Percentiles rank a stretch among this genome's conserved stretches.
Conservation (phyloP, 2,113 vertebrate genomes). For the Lynx canadensis region DNA sequence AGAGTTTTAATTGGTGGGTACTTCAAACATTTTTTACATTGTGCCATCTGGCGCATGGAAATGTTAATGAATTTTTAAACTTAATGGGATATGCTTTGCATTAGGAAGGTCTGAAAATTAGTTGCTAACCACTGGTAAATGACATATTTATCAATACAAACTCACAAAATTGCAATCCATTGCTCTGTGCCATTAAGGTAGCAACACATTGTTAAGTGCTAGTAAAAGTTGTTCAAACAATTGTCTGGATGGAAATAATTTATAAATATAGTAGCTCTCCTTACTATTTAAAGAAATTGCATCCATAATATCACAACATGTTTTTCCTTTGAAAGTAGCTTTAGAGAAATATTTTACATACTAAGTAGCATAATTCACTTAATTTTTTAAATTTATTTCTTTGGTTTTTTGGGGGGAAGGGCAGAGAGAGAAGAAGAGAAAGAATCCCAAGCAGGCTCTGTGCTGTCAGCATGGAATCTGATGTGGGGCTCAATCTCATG, state of each 20-base stretch:
- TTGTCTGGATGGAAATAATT: constrained; percentile 27
- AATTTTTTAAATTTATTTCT: too few relatives aligned
- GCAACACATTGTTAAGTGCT: constrained; percentile 40
- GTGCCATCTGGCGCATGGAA: constrained; percentile 74
- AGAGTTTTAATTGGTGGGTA: constrained; percentile 80
- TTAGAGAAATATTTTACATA: constrained; percentile 10
- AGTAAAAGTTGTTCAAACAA: constrained; percentile 62
- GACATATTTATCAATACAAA: constrained; percentile 71
- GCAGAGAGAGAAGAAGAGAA: too few relatives aligned
- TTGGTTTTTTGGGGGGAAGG: too few relatives aligned
- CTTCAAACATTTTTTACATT: constrained; percentile 79
- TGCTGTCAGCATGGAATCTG: too few relatives aligned
- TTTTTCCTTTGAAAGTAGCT: background rate
- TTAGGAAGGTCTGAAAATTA: constrained; percentile 75
- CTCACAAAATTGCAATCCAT: background rate
- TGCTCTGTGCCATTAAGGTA: constrained; percentile 54
- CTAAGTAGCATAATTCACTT: background rate
- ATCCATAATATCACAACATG: background rate
- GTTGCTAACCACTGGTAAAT: constrained; percentile 68
- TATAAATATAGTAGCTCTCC: background rate
- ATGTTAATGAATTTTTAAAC: constrained; percentile 81
- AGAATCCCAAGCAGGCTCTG: too few relatives aligned
- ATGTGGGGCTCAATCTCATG: too few relatives aligned
- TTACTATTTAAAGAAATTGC: background rate
- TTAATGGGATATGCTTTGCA: constrained; percentile 77